Evolutionary conservation across 2,888 invertebrate genomes (phyloP), one percentile per base, ranked within the genome.

Genomic region (Tinea pellionella): DNA sequence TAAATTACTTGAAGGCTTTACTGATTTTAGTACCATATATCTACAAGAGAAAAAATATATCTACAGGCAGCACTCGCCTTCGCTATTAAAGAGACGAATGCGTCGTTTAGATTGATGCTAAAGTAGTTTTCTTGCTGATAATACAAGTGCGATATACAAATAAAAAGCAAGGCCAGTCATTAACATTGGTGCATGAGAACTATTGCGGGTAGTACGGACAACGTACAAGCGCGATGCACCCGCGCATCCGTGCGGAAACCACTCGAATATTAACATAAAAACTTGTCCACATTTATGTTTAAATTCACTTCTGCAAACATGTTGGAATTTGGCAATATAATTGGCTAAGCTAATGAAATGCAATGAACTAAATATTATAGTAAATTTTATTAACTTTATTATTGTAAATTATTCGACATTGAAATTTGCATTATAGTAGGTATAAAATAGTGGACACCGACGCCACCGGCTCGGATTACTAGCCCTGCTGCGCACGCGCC

Each of bases 391-490:
- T n/a, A n/a, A n/a, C n/a, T n/a, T 24, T 3, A 37, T 6, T 37
- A 12, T 37, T 37, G 9, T 37, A 37, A 37, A 37, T 37, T 37
- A 37, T 12, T 37, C n/a, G n/a, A 37, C 37, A 37, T 37, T 30
- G 4, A 7, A 30, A 7, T 4, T n/a, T 12, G n/a, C 37, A 37
- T 37, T 37, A 37, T 47, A 24, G 19, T 12, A 18, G n/a, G n/a
- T n/a, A n/a, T n/a, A n/a, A n/a, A n/a, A n/a, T 11, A 18, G 24
- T 53, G 53, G 53, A 53, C 24, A 53, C 47, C 65, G 64, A 62
- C 64, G 67, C 64, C 68, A 67, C 57, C 69, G 66, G 66, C 68
- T 74, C 69, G 67, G 65, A 70, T 73, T 72, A 73, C 70, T 63
- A 68, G 69, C 64, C 62, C 67, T 65, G 68, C 61, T 68, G 74